phyloP scores from a whole-genome alignment of 53 echinoderm and acorn worm species.

The Hippasteria phrygiana region DNA sequence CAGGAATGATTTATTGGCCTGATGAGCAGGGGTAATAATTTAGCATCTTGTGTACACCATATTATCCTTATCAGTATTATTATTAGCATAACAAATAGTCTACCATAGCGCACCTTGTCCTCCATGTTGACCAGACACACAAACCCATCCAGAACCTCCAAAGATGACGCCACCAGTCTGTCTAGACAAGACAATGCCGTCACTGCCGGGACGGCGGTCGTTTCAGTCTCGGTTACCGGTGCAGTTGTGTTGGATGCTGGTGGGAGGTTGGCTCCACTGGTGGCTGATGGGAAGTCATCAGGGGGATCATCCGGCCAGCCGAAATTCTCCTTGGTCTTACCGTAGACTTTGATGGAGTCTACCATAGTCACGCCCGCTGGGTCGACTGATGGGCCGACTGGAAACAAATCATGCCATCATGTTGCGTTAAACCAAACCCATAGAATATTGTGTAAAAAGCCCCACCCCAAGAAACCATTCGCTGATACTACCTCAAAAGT shows the following conservation, averaged over 20 bases:
- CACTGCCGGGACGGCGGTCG: constrained; percentile 62
- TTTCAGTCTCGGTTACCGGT: constrained; percentile 77
- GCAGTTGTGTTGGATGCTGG: constrained; percentile 47
- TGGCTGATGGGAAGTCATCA: constrained; percentile 89
- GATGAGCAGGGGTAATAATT: too few relatives aligned
- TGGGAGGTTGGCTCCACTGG: constrained; percentile 65
- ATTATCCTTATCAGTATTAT: too few relatives aligned
- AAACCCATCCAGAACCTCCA: constrained; percentile 96
- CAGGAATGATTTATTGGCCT: too few relatives aligned
- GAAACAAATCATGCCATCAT: too few relatives aligned
- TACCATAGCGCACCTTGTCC: constrained; percentile 59
- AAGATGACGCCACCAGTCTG: constrained; percentile 84
- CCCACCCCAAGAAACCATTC: not conserved
- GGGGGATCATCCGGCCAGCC: constrained; percentile 97
- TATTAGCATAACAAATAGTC: not conserved
- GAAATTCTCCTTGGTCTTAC: constrained; percentile 97
- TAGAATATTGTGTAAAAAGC: not conserved
- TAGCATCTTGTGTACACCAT: too few relatives aligned
- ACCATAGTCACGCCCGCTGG: constrained; percentile 97
- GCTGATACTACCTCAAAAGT: too few relatives aligned
- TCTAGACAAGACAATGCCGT: constrained; percentile 87
- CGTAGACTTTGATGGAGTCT: constrained; percentile 98
- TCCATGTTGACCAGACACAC: constrained; percentile 84
- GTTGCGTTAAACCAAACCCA: too few relatives aligned
- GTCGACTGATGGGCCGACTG: constrained; percentile 96